Percentiles rank a stretch among this genome's conserved stretches.
phyloP scores from a whole-genome alignment of 1,140 invertebrate genomes.

The Steinernema khuongi region DNA sequence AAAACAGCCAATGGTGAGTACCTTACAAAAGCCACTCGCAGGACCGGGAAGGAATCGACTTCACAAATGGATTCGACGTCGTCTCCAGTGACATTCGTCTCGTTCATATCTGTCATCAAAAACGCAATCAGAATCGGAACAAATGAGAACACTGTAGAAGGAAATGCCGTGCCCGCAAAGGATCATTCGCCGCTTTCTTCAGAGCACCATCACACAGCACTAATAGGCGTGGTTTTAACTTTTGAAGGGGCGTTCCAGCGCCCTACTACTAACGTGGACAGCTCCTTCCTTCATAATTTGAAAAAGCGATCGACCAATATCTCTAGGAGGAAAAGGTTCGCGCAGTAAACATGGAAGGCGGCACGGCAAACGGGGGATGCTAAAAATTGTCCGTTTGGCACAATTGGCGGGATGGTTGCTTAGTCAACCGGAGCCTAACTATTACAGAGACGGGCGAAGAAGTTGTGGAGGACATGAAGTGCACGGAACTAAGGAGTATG shows the following conservation, averaged over 20 bases:
- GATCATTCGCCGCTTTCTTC: not conserved
- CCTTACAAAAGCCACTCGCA: not conserved
- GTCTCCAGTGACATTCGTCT: not conserved
- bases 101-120: not conserved
- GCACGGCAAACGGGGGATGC: not conserved
- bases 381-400: no score
- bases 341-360: not conserved
- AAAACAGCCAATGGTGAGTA: not conserved
- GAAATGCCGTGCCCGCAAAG: not conserved
- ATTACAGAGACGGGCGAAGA: no score
- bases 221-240: slow-evolving; percentile 16
- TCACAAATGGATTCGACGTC: not conserved
- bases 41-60: not conserved
- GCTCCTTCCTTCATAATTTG: not conserved
- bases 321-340: not conserved
- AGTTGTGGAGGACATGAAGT: no score
- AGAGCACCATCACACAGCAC: slow-evolving; percentile 7
- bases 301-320: not conserved
- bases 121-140: not conserved
- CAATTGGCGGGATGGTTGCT: no score
- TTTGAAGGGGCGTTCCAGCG: not conserved
- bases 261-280: not conserved
- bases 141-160: not conserved
- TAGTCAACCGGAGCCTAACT: no score
- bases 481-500: not conserved